Evolutionary conservation across 2,888 invertebrate genomes (phyloP), one percentile per base, ranked within the genome.

Genomic region (Eupithecia exiguata): DNA sequence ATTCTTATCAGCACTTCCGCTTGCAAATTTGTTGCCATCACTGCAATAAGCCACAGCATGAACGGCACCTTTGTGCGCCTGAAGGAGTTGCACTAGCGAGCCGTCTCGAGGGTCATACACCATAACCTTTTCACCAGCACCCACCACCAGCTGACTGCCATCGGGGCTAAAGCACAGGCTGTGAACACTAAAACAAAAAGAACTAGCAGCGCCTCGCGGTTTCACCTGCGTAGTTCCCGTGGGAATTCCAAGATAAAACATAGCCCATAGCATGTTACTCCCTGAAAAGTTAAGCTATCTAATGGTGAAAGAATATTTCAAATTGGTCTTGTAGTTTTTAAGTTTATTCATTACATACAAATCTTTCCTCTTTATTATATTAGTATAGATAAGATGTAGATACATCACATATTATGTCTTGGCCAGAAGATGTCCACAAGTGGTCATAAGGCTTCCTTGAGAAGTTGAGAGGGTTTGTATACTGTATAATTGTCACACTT

Each of bases 21-120:
- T 99, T 0, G 99, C 99, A 95, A 99, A 99, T 83, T 98, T 96
- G 86, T 98, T 98, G 0, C 99, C 99, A 95, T 99, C 99, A 83
- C 95, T 96, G 0, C 99, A 97, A 92, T 99, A 99, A 49, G 97
- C 96, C 0, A 99, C 97, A 81, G 98, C 97, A 89, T 98, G 98
- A 0, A 99, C 99, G 21, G 96, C 96, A 78, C 99, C 99, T 90
- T 99, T 99, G 88, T 99, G 99, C 0, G 99, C 99, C 94, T 98
- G 98, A 1, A 99, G 94, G 0, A 99, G 96, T 88, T 99, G 98
- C 65, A 99, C 96, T 5, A 99, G 95, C 1, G 97, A 96, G 16
- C 99, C 99, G 92, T 99, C 98, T 71, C 95, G 96, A 3, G 98
- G 97, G 89, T 99, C 98, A 89, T 99, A 99, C 18, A 99, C 98